A percentile compares a stretch with the other conserved stretches of the same genome.
Conservation (phyloP, 2,888 invertebrate genomes). For the Gymnosoma rotundatum region DNA sequence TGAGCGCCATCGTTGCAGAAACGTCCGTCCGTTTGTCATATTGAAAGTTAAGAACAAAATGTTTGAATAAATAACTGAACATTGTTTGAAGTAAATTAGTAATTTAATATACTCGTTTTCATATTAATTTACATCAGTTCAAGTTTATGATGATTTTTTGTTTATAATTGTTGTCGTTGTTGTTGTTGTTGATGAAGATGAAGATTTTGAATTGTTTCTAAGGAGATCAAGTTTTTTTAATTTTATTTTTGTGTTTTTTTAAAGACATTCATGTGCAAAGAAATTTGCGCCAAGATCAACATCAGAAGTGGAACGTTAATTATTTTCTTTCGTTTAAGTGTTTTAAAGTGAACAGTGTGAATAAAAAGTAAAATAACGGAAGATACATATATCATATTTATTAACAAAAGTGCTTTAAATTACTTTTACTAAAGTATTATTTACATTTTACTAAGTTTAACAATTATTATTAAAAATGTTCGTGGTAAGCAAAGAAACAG, state of each 20-base stretch:
- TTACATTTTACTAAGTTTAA: no score
- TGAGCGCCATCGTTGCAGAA: constrained; percentile 20
- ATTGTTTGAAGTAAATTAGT: constrained; percentile 26
- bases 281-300: constrained; percentile 38
- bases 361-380: constrained; percentile 4
- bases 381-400: no score
- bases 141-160: constrained; percentile 34
- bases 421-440: no score
- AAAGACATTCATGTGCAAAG: constrained; percentile 4
- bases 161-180: no score
- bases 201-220: constrained; percentile 19
- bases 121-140: constrained; percentile 55
- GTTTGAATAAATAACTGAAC: constrained; percentile 18
- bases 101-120: constrained; percentile 55
- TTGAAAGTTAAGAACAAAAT: constrained; percentile 35
- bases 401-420: not conserved
- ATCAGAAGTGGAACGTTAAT: constrained; percentile 57
- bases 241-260: not conserved
- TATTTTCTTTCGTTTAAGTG: not conserved
- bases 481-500: no score
- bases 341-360: constrained; percentile 11
- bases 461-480: no score
- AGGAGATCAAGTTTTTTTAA: not conserved
- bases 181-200: not conserved
- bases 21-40: not conserved